Base-by-base conservation (phyloP, 1,140 invertebrate genomes). In the Galendromus occidentalis region DNA sequence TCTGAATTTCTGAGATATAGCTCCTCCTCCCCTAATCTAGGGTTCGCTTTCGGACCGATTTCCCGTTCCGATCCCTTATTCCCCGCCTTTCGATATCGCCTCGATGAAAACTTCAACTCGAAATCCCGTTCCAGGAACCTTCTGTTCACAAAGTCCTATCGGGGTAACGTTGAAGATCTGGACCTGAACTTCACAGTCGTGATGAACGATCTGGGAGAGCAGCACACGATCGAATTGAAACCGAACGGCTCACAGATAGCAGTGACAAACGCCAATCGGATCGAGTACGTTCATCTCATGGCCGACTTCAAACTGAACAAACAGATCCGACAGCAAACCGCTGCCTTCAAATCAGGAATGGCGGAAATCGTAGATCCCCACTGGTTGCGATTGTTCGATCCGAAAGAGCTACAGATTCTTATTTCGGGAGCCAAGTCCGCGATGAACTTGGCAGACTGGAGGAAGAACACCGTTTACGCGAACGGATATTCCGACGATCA, bases 281-380 rank as follows among this genome's bases (percentile, higher is more conserved):
- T 96, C 73, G 91, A 97, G 75, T 98, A 98, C 73, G 91, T 98
- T 71, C 91, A 96, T 75, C 76, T 94, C 65, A 86, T 98, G 76
- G 91, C 93, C 1, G 90, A 97, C 79, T 95, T 91, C 71, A 94
- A 94, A 77, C 78, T 97, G 22, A 96, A 96, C 75, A 85, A 84
- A n/a, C 67, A 79, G 76, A 91, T 95, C 67, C 80, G 86, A 51
- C 79, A 82, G 1, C 91, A 96, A 69, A 92, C 88, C 71, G 80
- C 79, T 65, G 87, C 88, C 25, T 90, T 91, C 72, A 85, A 87
- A 69, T 69, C 72, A 66, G 81, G 94, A 0, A 79, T 98, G 42
- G 84, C 86, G 22, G 87, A 88, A 72, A 89, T 97, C 0, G 81
- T 98, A 41, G 85, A 87, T 7, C 76, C 91, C 14, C 85, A 92